Percentiles rank a stretch among this genome's conserved stretches.
These are phyloP conservation scores for Brachypteracias leptosomus DNA, from an alignment of 2,113 vertebrate genomes.

Conservation along the genomic window DNA sequence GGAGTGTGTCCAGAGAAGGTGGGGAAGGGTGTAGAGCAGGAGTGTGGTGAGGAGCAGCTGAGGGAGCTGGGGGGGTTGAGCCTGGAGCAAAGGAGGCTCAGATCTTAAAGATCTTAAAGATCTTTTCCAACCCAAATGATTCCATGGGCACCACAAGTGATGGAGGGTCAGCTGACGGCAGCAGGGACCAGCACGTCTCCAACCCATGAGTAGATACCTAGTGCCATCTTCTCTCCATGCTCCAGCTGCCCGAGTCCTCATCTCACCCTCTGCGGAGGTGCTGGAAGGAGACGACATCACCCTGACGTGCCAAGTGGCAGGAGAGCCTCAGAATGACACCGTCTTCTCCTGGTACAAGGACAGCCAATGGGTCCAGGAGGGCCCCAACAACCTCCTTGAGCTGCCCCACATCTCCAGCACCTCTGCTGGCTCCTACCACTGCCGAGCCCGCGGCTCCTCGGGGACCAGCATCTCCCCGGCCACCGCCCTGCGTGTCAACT, in stretches of 20 bases:
- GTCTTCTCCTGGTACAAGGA: conserved; percentile 51
- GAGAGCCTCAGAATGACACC: not conserved
- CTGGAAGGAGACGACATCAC: not conserved
- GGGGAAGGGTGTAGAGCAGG: no score
- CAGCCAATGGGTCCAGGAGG: conserved; percentile 14
- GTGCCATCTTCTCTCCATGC: not conserved
- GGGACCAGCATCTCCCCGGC: conserved; percentile 5
- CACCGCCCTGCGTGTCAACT: conserved; percentile 22
- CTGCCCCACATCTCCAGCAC: conserved; percentile 8
- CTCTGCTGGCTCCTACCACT: conserved; percentile 69
- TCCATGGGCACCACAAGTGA: not conserved
- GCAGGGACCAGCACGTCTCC: not conserved
- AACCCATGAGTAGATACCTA: no score
- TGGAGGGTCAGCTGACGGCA: not conserved
- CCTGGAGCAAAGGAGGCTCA: no score
- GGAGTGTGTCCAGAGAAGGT: no score
- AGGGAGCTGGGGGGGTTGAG: no score
- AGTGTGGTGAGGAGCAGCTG: no score
- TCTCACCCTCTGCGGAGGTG: not conserved
- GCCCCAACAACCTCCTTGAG: not conserved
- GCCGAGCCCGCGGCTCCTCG: not conserved
- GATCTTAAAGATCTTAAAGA: no score
- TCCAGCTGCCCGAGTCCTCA: conserved; percentile 26
- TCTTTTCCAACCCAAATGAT: not conserved
- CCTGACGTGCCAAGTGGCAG: conserved; percentile 12